Evolutionary conservation across 2,888 invertebrate genomes (phyloP).

Genomic region (Mamestra brassicae): DNA sequence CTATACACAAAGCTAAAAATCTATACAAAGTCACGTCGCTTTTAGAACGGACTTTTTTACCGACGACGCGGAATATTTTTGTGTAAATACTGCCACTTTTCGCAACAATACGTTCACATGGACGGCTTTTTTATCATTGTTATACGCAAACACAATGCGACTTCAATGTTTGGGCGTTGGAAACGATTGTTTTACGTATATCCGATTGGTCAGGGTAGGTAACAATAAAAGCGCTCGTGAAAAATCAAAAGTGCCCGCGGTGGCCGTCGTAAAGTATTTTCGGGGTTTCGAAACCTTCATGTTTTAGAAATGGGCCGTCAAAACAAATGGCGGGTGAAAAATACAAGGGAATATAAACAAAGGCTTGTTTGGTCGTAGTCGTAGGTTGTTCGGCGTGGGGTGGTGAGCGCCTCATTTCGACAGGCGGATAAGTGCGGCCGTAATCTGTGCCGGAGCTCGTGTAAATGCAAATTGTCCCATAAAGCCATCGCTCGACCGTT

Average conservation of each 20-base stretch:
- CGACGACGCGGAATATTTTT: conserved; percentile 41
- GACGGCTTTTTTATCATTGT: conserved; percentile 57
- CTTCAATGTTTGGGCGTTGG: conserved; percentile 48
- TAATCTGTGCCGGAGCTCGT: conserved; percentile 90
- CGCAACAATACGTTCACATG: conserved; percentile 51
- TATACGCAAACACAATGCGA: conserved; percentile 50
- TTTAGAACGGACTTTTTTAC: conserved; percentile 36
- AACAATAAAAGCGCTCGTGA: conserved; percentile 72
- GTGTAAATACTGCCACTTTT: conserved; percentile 49
- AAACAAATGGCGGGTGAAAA: conserved; percentile 88
- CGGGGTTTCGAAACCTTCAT: conserved; percentile 77
- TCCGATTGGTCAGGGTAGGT: conserved; percentile 68
- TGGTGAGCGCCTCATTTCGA: conserved; percentile 84
- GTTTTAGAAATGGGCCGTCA: conserved; percentile 84
- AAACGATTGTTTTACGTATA: conserved; percentile 57
- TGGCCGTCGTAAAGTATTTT: conserved; percentile 78
- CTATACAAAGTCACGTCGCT: conserved; percentile 14
- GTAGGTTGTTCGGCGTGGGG: conserved; percentile 79
- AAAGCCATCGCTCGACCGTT: conserved; percentile 83
- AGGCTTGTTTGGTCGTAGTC: conserved; percentile 85
- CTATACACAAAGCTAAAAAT: conserved; percentile 22
- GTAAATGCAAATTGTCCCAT: conserved; percentile 91
- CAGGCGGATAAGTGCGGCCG: conserved; percentile 89
- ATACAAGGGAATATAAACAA: conserved; percentile 88
- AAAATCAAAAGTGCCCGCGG: conserved; percentile 76